Evolutionary conservation across 2,888 invertebrate species (phyloP).

Genomic region (Aphodius sticticus): DNA sequence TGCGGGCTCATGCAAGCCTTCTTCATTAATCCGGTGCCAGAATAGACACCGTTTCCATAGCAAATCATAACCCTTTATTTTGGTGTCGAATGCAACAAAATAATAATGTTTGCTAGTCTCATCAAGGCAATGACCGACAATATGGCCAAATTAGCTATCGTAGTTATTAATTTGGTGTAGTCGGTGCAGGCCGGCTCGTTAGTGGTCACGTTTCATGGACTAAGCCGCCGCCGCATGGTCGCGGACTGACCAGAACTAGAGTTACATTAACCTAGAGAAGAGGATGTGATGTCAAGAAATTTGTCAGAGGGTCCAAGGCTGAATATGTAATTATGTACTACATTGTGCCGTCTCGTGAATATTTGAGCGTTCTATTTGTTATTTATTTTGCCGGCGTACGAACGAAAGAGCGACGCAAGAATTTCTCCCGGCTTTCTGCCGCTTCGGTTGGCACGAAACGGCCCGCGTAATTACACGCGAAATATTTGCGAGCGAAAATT

Average conservation of each 20-base stretch:
- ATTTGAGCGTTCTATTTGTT: neutral
- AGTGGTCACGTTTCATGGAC: neutral
- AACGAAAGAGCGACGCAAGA: neutral
- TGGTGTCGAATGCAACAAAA: no score
- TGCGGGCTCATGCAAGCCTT: no score
- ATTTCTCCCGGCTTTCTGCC: neutral
- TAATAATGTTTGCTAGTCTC: no score
- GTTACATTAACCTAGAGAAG: neutral
- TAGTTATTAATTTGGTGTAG: neutral
- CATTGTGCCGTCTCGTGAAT: conserved; percentile 4
- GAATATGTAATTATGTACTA: conserved; percentile 4
- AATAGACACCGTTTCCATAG: no score
- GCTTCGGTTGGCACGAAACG: neutral
- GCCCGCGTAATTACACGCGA: neutral
- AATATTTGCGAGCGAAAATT: neutral
- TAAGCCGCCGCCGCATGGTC: no score
- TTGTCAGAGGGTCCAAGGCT: neutral
- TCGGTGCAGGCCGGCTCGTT: neutral
- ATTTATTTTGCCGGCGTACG: neutral
- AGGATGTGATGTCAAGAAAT: conserved; percentile 4
- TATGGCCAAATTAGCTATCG: neutral
- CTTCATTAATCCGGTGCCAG: no score
- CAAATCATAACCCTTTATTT: no score
- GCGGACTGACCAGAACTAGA: neutral
- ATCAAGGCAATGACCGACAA: neutral